Evolutionary conservation across 2,888 invertebrate genomes (phyloP).

Genomic region (Macrosoma leucophasiata): DNA sequence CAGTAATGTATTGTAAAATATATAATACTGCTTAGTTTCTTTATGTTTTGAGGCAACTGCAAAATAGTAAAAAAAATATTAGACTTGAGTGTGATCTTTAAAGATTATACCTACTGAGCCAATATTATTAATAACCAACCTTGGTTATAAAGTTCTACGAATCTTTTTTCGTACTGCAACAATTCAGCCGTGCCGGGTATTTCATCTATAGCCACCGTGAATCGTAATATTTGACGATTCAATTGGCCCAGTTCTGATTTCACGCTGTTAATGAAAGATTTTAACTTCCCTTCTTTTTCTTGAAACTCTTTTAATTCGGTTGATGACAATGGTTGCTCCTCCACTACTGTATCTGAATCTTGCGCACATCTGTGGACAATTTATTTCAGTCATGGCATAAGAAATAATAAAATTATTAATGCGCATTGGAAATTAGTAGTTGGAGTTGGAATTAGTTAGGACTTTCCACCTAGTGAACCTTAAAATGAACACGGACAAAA

Average conservation of each 20-base stretch:
- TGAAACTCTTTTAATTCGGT: conserved; percentile 56
- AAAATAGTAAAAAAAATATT: conserved; percentile 33
- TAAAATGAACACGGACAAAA: no score
- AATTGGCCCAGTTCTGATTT: conserved; percentile 84
- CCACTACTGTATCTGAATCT: conserved; percentile 40
- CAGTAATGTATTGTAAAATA: conserved; percentile 94
- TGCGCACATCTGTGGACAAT: conserved; percentile 35
- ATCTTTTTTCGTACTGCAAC: conserved; percentile 95
- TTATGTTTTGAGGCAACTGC: conserved; percentile 95
- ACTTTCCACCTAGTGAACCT: no score
- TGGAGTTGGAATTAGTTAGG: no score
- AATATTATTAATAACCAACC: conserved; percentile 57
- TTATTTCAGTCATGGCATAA: background rate
- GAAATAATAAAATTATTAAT: background rate
- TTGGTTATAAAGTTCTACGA: conserved; percentile 97
- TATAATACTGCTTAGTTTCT: conserved; percentile 98
- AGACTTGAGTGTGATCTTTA: background rate
- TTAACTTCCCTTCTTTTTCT: conserved; percentile 55
- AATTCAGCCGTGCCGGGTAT: conserved; percentile 95
- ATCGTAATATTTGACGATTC: conserved; percentile 85
- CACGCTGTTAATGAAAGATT: conserved; percentile 47
- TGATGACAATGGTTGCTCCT: conserved; percentile 53
- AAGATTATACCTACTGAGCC: no score
- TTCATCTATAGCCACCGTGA: conserved; percentile 92
- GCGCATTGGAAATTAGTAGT: background rate